These are phyloP conservation scores for Teinopalpus imperialis DNA, from an alignment of 2,888 invertebrate species.

Conservation along the genomic window DNA sequence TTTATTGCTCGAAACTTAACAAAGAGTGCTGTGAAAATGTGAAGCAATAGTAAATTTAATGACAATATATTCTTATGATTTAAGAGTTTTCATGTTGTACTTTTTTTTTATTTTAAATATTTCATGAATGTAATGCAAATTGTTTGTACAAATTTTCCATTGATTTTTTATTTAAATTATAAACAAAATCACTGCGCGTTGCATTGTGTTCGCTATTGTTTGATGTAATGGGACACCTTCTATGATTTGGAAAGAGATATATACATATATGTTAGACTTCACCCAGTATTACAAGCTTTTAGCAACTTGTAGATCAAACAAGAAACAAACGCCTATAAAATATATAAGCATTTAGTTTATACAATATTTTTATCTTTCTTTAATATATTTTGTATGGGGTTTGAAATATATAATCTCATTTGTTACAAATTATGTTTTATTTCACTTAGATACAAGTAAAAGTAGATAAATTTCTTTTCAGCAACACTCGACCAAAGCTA, in stretches of 20 bases:
- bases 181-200: too few relatives aligned
- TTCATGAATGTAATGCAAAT: too few relatives aligned
- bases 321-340: slow-evolving; percentile 26
- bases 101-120: neutral
- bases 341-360: slow-evolving; percentile 35
- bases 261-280: too few relatives aligned
- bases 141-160: too few relatives aligned
- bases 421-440: slow-evolving; percentile 31
- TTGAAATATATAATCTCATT: slow-evolving; percentile 43
- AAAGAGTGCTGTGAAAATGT: slow-evolving; percentile 1
- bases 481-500: slow-evolving; percentile 16
- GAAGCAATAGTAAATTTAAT: slow-evolving; percentile 8
- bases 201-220: too few relatives aligned
- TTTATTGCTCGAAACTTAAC: too few relatives aligned
- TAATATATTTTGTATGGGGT: slow-evolving; percentile 37
- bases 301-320: slow-evolving; percentile 24
- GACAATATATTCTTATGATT: neutral
- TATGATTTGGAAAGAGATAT: too few relatives aligned
- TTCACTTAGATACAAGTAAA: too few relatives aligned
- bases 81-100: neutral
- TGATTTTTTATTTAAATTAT: too few relatives aligned
- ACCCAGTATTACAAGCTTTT: slow-evolving; percentile 37
- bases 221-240: too few relatives aligned
- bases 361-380: slow-evolving; percentile 32
- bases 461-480: slow-evolving; percentile 14